Base-by-base conservation (phyloP, 2,113 vertebrate species). In the Paedocypris sp. region DNA sequence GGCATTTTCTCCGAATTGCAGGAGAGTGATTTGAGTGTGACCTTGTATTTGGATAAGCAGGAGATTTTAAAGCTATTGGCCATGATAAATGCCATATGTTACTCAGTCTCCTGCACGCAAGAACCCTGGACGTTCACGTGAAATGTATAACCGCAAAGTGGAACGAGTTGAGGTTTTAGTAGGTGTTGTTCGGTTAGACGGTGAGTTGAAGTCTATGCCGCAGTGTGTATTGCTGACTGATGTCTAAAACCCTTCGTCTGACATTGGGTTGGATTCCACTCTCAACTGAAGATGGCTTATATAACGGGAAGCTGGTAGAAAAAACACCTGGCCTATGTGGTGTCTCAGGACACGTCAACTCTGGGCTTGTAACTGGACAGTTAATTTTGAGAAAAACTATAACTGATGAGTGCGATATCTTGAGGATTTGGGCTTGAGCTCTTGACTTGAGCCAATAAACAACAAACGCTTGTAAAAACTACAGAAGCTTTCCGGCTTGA, bases 21-120 rank as follows among this genome's bases (percentile, higher is more conserved):
- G 11, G 6, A 13, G 18, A 19, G 19, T 6, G 8, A 1, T 1
- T 56, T 31, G 62, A 28, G 18, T 29, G n/a, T 46, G 50, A 38
- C 62, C 50, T 54, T 64, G 41, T 62, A 52, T 54, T 52, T 28
- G 32, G 41, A 64, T 54, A 38, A 63, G 39, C 39, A 23, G 6
- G 38, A 38, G 15, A 35, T 45, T 53, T 62, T 41, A 42, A 50
- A 43, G 43, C 26, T 46, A 10, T 46, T 26, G 45, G 41, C 41
- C 10, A 33, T 54, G 51, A 56, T 31, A 43, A 45, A 56, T 9
- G 12, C 50, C 50, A 54, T 54, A 56, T 46, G 41, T 12, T 51
- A 16, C 22, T 16, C 22, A 20, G 16, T 45, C 20, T 54, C 33
- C 16, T 26, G 38, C 26, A 9, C 16, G 22, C 25, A 23, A 18